Conservation (phyloP, 2,113 vertebrate species). For the Pedetes capensis region DNA sequence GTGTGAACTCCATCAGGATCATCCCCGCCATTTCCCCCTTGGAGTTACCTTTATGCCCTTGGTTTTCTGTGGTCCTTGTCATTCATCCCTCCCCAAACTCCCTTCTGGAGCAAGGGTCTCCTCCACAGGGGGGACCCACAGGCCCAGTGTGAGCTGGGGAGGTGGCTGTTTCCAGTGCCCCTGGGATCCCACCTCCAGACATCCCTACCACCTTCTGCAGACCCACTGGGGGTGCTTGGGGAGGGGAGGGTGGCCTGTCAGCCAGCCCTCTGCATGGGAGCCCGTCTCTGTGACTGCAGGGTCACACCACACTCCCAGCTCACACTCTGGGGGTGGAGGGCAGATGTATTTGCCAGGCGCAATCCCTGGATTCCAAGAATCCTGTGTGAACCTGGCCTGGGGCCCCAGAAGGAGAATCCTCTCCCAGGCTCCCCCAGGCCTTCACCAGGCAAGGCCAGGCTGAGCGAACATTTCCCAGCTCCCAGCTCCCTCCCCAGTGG, state of each 20-base stretch:
- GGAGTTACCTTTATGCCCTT: background rate
- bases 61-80: background rate
- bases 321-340: no score
- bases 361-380: no score
- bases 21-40: background rate
- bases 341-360: no score
- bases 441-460: background rate
- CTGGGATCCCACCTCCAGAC: background rate
- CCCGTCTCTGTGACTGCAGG: background rate
- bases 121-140: background rate
- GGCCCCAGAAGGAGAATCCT: accelerated
- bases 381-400: background rate
- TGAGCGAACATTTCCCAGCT: accelerated
- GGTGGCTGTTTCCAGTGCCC: background rate
- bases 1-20: background rate
- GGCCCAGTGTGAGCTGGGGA: no score
- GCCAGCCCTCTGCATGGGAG: background rate
- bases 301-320: accelerated
- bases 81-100: background rate
- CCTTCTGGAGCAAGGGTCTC: accelerated
- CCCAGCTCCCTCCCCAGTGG: background rate
- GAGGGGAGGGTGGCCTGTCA: background rate
- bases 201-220: accelerated
- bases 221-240: background rate
- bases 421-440: background rate